Base-by-base conservation (phyloP, 2,797 vertebrate genomes). In the Amblyraja radiata region DNA sequence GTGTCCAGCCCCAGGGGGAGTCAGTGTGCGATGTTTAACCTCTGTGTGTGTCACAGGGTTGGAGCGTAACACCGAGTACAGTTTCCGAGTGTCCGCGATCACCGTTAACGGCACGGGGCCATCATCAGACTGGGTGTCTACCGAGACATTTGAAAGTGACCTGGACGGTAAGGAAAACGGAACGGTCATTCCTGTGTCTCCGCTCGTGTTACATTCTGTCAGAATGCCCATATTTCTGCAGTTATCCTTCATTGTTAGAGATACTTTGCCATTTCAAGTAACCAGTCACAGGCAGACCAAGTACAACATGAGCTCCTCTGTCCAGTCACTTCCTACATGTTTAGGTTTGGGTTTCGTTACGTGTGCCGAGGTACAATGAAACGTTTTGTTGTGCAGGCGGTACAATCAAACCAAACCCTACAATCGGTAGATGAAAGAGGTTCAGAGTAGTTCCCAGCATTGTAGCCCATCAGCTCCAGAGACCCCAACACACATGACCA, bases 81-180 rank as follows among this genome's bases (percentile, higher is more conserved):
- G 98, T 58, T 98, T 99, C 94, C 95, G 98, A 0, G 97, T 99
- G 28, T 97, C 98, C 0, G 98, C 98, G 73, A 95, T 98, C 93
- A 99, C 98, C 0, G 93, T 98, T 2, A 99, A 99, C 0, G 99
- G 99, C 0, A 98, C 98, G 0, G 98, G 99, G 21, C 98, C 97
- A 0, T 97, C 98, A 93, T 99, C 98, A 0, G 99, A 99, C 74
- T 99, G 98, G 99, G 94, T 96, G 18, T 95, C 98, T 0, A 96
- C 98, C 0, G 99, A 99, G 95, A 99, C 99, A 0, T 99, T 99
- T 94, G 98, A 99, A 96, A 99, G 98, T 16, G 99, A 99, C 94
- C 96, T 99, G 77, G 99, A 99, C 1, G 99, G 99, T 99, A 97
- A 97, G 95, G 65, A 39, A 71, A 6, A 21, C 0, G 21, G 18